phyloP scores from a whole-genome alignment of 2,888 invertebrate genomes.

The Siphlonurus alternatus region DNA sequence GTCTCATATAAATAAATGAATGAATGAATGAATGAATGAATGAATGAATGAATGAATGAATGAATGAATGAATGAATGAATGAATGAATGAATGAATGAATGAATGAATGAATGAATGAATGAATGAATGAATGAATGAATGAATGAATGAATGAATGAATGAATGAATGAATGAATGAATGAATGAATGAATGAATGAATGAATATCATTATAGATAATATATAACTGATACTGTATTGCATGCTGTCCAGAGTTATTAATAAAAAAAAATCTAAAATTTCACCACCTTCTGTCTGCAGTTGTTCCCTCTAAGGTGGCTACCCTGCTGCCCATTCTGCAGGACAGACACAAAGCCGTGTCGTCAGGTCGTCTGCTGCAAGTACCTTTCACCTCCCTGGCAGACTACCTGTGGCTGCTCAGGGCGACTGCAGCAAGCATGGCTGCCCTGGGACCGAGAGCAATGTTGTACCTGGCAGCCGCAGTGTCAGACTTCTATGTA shows the following conservation, averaged over 20 bases:
- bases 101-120: neutral
- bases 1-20: neutral
- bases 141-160: neutral
- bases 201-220: too few relatives aligned
- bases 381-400: slow-evolving; percentile 70
- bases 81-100: neutral
- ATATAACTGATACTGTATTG: too few relatives aligned
- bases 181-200: neutral
- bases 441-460: slow-evolving; percentile 47
- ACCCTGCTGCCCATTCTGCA: slow-evolving; percentile 51
- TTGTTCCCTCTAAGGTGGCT: too few relatives aligned
- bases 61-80: neutral
- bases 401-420: slow-evolving; percentile 82
- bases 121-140: neutral
- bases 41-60: neutral
- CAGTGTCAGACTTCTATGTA: slow-evolving; percentile 97
- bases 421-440: slow-evolving; percentile 65
- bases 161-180: neutral
- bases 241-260: too few relatives aligned
- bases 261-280: too few relatives aligned
- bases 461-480: slow-evolving; percentile 89
- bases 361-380: slow-evolving; percentile 52
- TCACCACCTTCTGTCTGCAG: too few relatives aligned
- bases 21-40: neutral
- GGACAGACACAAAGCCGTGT: slow-evolving; percentile 65